Evolutionary conservation across 1,140 invertebrate genomes (phyloP), one percentile per base, ranked within the genome.

Genomic region (Magallana gigas): DNA sequence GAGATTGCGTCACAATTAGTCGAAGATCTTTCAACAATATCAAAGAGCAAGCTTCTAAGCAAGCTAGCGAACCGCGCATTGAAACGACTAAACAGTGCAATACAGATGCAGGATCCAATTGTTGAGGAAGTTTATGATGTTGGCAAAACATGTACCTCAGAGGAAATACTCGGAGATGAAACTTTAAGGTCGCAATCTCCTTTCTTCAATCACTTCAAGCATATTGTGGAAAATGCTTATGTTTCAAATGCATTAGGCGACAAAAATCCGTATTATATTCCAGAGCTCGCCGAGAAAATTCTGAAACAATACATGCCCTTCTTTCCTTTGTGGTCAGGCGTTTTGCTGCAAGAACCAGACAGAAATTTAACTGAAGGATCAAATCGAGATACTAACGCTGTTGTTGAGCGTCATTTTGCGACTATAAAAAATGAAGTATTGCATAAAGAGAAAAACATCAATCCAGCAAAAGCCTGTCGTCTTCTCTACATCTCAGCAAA

Each of bases 301-400:
- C 57, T 57, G 16, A 83, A 83, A 59, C 16, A 57, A n/a, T 83
- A n/a, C 18, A 0, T 83, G 8, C 81, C 57, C 14, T 83, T 83
- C 57, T 57, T 83, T 83, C 81, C 81, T 8, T 48, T 83, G 4
- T 83, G 81, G 81, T 83, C 81, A 56, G 81, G 81, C 16, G 8
- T 83, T n/a, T 56, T 83, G 4, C 57, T 83, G 57, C 18, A 9
- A 57, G 56, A 57, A 6, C n/a, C 14, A 9, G 14, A n/a, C 14
- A 83, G 36, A 57, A 83, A 83, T 57, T 2, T 83, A 16, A 57
- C 11, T 58, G 12, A 83, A 57, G 58, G 23, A 58, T 57, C 56
- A 8, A 14, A 58, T n/a, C 16, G 57, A n/a, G 56, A 83, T 8
- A 83, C 18, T 4, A 58, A 83, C 57, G 81, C 81, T n/a, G 81